Conservation (phyloP, 2,113 vertebrate genomes). For the Phocoena sinus region DNA sequence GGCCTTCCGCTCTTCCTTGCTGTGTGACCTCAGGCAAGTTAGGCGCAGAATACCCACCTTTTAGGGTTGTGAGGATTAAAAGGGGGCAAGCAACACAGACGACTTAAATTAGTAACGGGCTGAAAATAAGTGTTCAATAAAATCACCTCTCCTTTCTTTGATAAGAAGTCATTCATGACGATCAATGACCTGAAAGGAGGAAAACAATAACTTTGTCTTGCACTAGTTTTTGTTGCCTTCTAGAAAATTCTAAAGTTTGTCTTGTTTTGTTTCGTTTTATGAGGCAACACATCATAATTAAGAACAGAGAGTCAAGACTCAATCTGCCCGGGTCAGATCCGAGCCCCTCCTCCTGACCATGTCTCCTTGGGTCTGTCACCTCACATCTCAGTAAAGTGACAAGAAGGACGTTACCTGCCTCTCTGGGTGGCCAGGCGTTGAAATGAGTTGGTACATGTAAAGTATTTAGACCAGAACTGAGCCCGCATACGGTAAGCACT, state of each 20-base stretch:
- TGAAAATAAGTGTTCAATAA: neutral
- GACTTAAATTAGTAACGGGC: neutral
- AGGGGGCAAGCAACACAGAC: neutral
- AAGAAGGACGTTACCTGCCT: neutral
- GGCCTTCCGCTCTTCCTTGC: neutral
- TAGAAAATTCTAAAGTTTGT: neutral
- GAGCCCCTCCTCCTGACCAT: neutral
- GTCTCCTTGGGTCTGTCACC: no score
- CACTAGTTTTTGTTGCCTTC: neutral
- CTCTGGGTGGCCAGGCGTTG: accelerated
- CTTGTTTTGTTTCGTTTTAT: neutral
- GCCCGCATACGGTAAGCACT: accelerated
- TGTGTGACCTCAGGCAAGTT: neutral
- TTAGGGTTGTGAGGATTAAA: neutral
- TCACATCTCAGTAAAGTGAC: neutral
- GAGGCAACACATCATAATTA: neutral
- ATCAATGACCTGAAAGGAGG: neutral
- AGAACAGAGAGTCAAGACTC: neutral
- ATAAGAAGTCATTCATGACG: neutral
- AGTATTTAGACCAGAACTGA: neutral
- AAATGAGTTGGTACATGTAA: neutral
- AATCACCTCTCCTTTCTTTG: neutral
- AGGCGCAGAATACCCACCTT: no score
- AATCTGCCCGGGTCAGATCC: neutral
- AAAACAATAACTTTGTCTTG: neutral